phyloP scores from a whole-genome alignment of 2,113 vertebrate species.

The Centropus unirufus region DNA sequence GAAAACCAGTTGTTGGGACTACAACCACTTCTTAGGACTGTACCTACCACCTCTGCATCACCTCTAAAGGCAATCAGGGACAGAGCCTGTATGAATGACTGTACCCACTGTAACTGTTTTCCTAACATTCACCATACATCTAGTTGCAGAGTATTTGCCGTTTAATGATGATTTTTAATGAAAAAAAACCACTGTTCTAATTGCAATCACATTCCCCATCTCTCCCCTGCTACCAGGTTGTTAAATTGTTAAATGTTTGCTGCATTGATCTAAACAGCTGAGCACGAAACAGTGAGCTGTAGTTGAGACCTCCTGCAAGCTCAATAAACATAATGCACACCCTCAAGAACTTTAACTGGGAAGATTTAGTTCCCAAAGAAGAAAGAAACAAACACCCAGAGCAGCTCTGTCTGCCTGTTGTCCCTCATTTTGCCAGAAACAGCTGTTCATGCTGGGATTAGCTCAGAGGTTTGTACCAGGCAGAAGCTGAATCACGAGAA shows the following conservation, averaged over 20 bases:
- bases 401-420: conserved; percentile 25
- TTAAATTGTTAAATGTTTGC: conserved; percentile 29
- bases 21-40: neutral
- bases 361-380: conserved; percentile 46
- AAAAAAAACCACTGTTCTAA: neutral
- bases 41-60: neutral
- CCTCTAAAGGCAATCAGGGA: neutral
- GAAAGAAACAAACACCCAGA: conserved; percentile 15
- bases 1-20: neutral
- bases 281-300: conserved; percentile 52
- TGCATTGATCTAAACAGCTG: conserved; percentile 21
- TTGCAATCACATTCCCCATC: neutral
- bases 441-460: conserved; percentile 57
- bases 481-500: conserved; percentile 53
- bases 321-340: conserved; percentile 62
- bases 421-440: conserved; percentile 46
- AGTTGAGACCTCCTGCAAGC: conserved; percentile 49
- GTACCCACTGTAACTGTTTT: neutral
- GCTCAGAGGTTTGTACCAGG: conserved; percentile 23
- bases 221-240: neutral
- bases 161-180: neutral
- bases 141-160: neutral
- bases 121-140: neutral
- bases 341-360: conserved; percentile 56
- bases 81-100: neutral